A percentile compares a stretch with the other conserved stretches of the same genome.
phyloP scores from a whole-genome alignment of 2,113 vertebrate species.

The Sylvietta virens region DNA sequence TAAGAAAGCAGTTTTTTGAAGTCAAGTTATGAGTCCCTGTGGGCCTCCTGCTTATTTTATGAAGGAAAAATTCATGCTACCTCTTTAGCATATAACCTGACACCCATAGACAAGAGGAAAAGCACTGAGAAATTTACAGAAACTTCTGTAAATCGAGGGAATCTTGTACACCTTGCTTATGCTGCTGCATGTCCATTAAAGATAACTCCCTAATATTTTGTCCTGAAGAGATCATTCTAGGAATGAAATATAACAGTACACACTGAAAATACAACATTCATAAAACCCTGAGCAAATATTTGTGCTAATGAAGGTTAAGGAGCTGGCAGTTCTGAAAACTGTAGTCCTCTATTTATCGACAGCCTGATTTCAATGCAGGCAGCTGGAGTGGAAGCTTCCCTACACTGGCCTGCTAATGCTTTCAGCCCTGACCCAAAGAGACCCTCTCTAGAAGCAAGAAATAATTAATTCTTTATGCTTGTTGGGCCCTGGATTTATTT shows the following conservation, averaged over 20 bases:
- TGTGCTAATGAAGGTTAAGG: conserved; percentile 66
- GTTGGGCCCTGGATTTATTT: conserved; percentile 44
- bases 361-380: conserved; percentile 27
- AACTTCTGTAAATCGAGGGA: background rate
- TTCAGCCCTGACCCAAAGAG: conserved; percentile 53
- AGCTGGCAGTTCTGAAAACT: conserved; percentile 53
- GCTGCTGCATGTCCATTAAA: background rate
- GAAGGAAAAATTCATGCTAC: conserved; percentile 30
- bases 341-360: conserved; percentile 43
- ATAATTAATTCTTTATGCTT: conserved; percentile 69
- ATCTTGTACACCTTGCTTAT: background rate
- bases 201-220: background rate
- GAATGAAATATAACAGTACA: background rate
- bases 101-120: background rate
- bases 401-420: background rate
- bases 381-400: conserved; percentile 23
- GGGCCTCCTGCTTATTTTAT: conserved; percentile 38
- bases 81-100: conserved; percentile 3
- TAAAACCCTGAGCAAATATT: conserved; percentile 65
- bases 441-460: conserved; percentile 64
- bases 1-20: conserved; percentile 56
- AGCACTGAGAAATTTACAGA: background rate
- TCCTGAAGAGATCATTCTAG: background rate
- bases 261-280: conserved; percentile 41
- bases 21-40: conserved; percentile 26